Conservation (phyloP, 2,113 vertebrate genomes). For the Cairina moschata region DNA sequence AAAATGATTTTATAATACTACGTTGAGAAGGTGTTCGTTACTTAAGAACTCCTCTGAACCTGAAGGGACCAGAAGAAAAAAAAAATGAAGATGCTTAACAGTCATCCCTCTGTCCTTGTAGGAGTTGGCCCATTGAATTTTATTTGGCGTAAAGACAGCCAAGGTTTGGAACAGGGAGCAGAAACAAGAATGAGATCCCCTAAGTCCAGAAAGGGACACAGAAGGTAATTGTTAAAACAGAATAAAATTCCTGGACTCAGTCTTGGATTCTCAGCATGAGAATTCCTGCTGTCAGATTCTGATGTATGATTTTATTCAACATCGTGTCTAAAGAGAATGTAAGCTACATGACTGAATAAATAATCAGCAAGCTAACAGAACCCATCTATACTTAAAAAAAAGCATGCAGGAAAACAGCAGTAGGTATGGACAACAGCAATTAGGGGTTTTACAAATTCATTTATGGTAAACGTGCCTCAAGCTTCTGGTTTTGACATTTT, state of each 20-base stretch:
- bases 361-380: constrained; percentile 35
- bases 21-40: not conserved
- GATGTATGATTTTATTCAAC: constrained; percentile 64
- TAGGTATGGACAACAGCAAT: constrained; percentile 58
- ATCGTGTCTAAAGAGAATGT: constrained; percentile 38
- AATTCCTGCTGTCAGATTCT: constrained; percentile 58
- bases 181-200: constrained; percentile 47
- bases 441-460: constrained; percentile 50
- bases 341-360: constrained; percentile 43
- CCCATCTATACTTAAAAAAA: not conserved
- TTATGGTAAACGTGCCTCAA: constrained; percentile 26
- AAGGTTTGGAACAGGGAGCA: not conserved
- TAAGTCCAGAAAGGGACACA: constrained; percentile 23
- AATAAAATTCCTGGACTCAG: constrained; percentile 55
- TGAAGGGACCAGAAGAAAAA: not conserved
- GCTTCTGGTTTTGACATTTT: not conserved
- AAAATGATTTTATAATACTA: not conserved
- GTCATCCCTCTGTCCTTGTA: not conserved
- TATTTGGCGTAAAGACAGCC: constrained; percentile 4
- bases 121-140: not conserved
- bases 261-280: constrained; percentile 48
- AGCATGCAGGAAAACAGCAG: constrained; percentile 48
- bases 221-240: constrained; percentile 54
- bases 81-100: not conserved
- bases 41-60: not conserved